phyloP scores from a whole-genome alignment of 2,888 invertebrate genomes.

The Camponotus fellah region DNA sequence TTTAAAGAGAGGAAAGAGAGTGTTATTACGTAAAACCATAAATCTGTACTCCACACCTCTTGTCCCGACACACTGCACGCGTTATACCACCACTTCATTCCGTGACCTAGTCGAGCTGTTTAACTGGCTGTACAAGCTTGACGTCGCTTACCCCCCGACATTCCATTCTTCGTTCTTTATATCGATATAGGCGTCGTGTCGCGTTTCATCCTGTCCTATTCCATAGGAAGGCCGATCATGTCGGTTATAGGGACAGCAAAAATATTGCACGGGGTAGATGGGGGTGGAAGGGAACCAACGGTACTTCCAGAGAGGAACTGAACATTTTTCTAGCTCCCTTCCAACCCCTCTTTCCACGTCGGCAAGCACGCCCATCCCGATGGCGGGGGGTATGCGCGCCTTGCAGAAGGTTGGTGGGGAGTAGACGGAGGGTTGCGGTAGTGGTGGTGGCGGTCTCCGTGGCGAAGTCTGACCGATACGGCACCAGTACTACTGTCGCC shows the following conservation, averaged over 20 bases:
- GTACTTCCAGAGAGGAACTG: slow-evolving; percentile 53
- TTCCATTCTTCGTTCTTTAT: slow-evolving; percentile 54
- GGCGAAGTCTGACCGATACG: slow-evolving; percentile 84
- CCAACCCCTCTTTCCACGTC: slow-evolving; percentile 60
- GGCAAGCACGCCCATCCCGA: slow-evolving; percentile 80
- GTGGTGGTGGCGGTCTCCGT: slow-evolving; percentile 74
- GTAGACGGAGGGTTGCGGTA: slow-evolving; percentile 54
- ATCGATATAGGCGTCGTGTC: slow-evolving; percentile 48
- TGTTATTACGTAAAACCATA: slow-evolving; percentile 23
- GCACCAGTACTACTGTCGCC: slow-evolving; percentile 85
- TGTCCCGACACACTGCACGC: slow-evolving; percentile 22
- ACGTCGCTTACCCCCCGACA: slow-evolving; percentile 46
- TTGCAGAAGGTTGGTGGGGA: slow-evolving; percentile 59
- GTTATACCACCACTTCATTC: slow-evolving; percentile 44
- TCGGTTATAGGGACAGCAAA: slow-evolving; percentile 54
- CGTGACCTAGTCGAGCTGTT: slow-evolving; percentile 52
- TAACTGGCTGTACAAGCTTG: slow-evolving; percentile 50
- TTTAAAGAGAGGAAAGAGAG: not conserved
- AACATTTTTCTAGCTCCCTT: slow-evolving; percentile 74
- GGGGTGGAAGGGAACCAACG: slow-evolving; percentile 46
- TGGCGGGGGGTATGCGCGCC: slow-evolving; percentile 65
- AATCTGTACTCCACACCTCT: slow-evolving; percentile 13
- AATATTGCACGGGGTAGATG: slow-evolving; percentile 58
- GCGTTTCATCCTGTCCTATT: slow-evolving; percentile 40
- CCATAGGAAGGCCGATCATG: slow-evolving; percentile 54